Conservation (phyloP, 2,888 invertebrate species). For the Drosophila mulleri region DNA sequence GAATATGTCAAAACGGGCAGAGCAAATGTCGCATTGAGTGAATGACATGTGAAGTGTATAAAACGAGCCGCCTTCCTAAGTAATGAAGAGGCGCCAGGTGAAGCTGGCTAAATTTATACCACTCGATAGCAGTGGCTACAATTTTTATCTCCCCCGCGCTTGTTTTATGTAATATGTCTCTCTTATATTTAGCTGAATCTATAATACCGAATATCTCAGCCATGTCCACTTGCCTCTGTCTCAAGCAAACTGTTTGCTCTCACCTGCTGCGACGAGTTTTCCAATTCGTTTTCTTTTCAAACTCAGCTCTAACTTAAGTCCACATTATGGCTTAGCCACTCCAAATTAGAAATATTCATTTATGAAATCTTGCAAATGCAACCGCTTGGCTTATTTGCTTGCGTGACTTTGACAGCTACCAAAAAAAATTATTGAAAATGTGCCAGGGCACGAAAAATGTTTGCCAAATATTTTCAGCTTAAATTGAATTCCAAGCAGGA, state of each 20-base stretch:
- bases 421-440: constrained; percentile 64
- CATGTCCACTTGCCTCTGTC: background rate
- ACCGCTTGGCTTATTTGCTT: constrained; percentile 27
- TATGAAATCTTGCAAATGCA: background rate
- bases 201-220: no score
- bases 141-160: no score
- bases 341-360: background rate
- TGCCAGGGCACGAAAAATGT: constrained; percentile 24
- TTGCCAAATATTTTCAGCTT: constrained; percentile 45
- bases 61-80: no score
- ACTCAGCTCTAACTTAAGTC: background rate
- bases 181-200: no score
- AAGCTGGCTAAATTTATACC: no score
- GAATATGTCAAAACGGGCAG: background rate
- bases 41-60: background rate
- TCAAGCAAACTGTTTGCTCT: background rate
- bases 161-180: no score
- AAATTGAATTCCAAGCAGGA: constrained; percentile 62
- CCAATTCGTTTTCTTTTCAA: background rate
- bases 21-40: background rate
- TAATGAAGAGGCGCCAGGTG: background rate
- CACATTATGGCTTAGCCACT: background rate
- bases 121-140: no score
- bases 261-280: background rate
- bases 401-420: constrained; percentile 56